phyloP scores from a whole-genome alignment of 35 echinoderm and acorn worm species.

The Heliocidaris tuberculata region DNA sequence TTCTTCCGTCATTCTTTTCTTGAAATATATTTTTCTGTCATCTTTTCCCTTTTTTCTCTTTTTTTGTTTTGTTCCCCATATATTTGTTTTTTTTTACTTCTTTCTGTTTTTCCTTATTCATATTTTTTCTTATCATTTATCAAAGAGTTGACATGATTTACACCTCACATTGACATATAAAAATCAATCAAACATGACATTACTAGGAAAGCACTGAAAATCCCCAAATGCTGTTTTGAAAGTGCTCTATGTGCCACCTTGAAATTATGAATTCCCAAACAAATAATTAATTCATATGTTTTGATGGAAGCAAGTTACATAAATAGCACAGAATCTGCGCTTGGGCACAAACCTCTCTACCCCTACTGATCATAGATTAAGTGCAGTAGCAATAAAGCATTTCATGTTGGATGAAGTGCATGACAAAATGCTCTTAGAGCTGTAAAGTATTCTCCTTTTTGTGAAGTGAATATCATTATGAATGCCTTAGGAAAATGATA shows the following conservation, averaged over 20 bases:
- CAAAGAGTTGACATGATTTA: too few species aligned
- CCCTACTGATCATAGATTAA: not conserved
- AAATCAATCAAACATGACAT: not conserved
- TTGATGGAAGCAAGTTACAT: not conserved
- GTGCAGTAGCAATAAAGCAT: too few species aligned
- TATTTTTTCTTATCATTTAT: too few species aligned
- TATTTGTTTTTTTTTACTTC: not conserved
- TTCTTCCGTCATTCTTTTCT: not conserved
- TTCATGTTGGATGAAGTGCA: too few species aligned
- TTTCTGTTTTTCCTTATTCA: not conserved
- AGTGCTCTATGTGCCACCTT: not conserved
- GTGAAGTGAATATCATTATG: not conserved
- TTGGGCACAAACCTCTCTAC: not conserved
- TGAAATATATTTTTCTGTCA: not conserved
- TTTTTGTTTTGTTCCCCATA: not conserved
- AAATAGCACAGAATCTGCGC: not conserved
- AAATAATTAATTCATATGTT: not conserved
- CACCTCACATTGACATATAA: too few species aligned
- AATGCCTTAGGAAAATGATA: not conserved
- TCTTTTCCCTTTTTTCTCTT: not conserved
- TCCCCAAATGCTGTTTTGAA: not conserved
- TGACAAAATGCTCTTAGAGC: not conserved
- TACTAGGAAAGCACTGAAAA: not conserved
- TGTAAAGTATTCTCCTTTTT: not conserved
- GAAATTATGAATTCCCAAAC: not conserved